phyloP scores from a whole-genome alignment of 2,888 invertebrate species.

The Noctua pronuba region DNA sequence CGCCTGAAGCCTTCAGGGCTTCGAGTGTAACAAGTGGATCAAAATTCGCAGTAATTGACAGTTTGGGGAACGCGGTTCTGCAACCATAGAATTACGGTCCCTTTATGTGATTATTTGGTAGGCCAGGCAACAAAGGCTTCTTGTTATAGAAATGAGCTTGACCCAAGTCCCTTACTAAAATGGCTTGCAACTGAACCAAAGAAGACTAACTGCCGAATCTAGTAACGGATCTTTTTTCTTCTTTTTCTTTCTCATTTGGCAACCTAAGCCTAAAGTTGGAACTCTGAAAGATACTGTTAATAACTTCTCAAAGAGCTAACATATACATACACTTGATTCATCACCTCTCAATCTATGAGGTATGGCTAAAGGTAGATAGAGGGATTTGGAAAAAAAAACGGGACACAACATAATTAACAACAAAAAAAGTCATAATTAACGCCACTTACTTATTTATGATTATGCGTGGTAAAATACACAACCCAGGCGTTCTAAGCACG shows the following conservation, averaged over 20 bases:
- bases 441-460: too few relatives aligned
- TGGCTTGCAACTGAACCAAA: not conserved
- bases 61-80: not conserved
- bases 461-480: too few relatives aligned
- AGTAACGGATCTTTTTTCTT: not conserved
- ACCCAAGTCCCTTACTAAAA: not conserved
- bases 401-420: not conserved
- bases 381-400: not conserved
- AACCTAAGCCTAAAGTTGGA: not conserved
- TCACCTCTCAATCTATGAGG: not conserved
- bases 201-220: not conserved
- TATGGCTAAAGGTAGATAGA: too few relatives aligned
- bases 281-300: not conserved
- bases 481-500: too few relatives aligned
- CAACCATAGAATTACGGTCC: not conserved
- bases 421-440: too few relatives aligned
- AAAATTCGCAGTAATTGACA: conserved; percentile 1
- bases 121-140: not conserved
- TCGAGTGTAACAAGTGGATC: conserved; percentile 6
- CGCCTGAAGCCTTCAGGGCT: too few relatives aligned
- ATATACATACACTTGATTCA: not conserved
- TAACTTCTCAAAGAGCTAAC: not conserved
- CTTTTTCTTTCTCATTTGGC: not conserved
- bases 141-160: not conserved
- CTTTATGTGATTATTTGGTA: not conserved